Evolutionary conservation across 2,888 invertebrate species (phyloP), one percentile per base, ranked within the genome.

Genomic region (Dolichomitus sp.): DNA sequence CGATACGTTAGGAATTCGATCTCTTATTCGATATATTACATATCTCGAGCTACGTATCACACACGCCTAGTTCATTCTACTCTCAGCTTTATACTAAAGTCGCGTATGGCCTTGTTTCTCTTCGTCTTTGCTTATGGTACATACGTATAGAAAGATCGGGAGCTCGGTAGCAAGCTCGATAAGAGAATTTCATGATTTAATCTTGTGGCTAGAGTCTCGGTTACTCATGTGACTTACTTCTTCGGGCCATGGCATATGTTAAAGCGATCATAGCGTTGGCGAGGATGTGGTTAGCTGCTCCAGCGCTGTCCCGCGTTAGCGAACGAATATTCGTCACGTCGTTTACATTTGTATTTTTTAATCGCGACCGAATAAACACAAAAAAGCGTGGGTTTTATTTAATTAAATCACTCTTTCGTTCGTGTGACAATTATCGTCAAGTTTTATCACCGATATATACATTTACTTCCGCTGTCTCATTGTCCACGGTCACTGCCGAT

Each of bases 181-280:
- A 82, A 79, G 79, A 79, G 70, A 48, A 75, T 79, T 75, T 72
- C 70, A 70, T 59, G 82, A 82, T 82, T 82, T 70, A 82, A 82
- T 82, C 82, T 79, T 75, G 59, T 52, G 82, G 70, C 52, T 65
- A 45, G 50, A 65, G 77, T 78, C 78, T 70, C 75, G 80, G 80
- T 75, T 69, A 75, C 57, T 75, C 68, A 61, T 61, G 23, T 52
- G 59, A 33, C 45, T 57, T 48, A 40, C n/a, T 57, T 69, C 63
- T 70, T 19, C 57, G 57, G 45, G 23, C 40, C 30, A 33, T 19
- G 48, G 23, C 54, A 57, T 68, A 61, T 30, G 57, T 27, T n/a
- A 42, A 27, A 40, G 52, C 54, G 23, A n/a, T 61, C 40, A 54
- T 40, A 27, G 59, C 40, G 50, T 65, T 63, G 19, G 65, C 83